Base-by-base conservation (phyloP, 2,113 vertebrate genomes). In the Colistium nudipinnis region DNA sequence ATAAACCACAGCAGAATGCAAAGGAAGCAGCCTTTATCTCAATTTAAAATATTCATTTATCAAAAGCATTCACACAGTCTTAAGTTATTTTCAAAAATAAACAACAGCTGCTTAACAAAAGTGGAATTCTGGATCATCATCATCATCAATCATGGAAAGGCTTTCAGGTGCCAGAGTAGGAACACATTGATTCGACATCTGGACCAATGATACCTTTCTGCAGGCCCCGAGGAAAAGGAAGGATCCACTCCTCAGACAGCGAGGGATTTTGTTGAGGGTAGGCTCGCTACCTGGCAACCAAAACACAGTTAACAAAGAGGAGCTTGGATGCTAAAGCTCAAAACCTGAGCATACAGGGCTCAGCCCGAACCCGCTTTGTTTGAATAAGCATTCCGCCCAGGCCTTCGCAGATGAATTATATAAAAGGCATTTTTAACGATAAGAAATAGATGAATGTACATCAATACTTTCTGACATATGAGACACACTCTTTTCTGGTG, bases 101-200 rank as follows among this genome's bases (percentile, higher is more conserved):
- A 54, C 17, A 43, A 51, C 22, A 51, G 14, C 4, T 1, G 6
- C 4, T 1, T 45, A 16, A 17, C 28, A 54, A 60, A 6, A 7
- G 14, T 47, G 20, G n/a, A n/a, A n/a, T n/a, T n/a, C n/a, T n/a
- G n/a, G n/a, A n/a, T n/a, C n/a, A n/a, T n/a, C n/a, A n/a, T n/a
- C n/a, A n/a, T n/a, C n/a, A n/a, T n/a, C n/a, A 66, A 66, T 19
- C 33, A 33, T 41, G 17, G 22, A 27, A 43, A 67, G 53, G 52
- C 44, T 51, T 54, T 55, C 7, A 35, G 38, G 19, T 48, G 35
- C 52, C 57, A 57, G 28, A 24, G 47, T 13, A 45, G 41, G 33
- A 35, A 59, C 73, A 76, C 25, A 51, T 41, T 77, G 67, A 69
- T 76, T 35, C 38, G 79, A 64, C 25, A 43, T 54, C 16, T 62